Percentiles rank a stretch among this genome's conserved stretches.
These are phyloP conservation scores for Helostoma temminkii DNA, from an alignment of 2,797 vertebrate species.

Conservation along the genomic window DNA sequence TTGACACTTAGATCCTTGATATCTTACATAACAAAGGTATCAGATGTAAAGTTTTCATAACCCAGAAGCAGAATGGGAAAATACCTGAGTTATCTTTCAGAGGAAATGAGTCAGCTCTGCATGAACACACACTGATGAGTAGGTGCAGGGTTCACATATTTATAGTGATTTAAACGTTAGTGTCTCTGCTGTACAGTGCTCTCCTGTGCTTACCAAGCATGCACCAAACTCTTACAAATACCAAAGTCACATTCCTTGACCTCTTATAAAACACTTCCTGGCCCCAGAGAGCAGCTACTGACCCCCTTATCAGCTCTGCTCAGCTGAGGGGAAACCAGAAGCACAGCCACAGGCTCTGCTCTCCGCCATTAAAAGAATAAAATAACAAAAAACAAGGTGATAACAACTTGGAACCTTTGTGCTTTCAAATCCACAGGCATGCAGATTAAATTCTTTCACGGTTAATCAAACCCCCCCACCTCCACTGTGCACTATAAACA, in stretches of 20 bases:
- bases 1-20: no score
- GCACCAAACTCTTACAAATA: slow-evolving; percentile 38
- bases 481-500: slow-evolving; percentile 31
- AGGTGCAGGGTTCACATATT: background rate
- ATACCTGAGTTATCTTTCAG: background rate
- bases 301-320: slow-evolving; percentile 62
- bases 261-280: slow-evolving; percentile 71
- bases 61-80: background rate
- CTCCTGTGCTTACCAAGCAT: slow-evolving; percentile 22
- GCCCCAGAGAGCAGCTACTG: background rate
- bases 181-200: slow-evolving; percentile 6
- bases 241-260: slow-evolving; percentile 29
- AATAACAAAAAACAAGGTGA: slow-evolving; percentile 76
- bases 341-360: slow-evolving; percentile 26
- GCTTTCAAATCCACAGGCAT: slow-evolving; percentile 36
- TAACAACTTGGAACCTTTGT: slow-evolving; percentile 67
- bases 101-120: background rate
- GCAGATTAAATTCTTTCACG: slow-evolving; percentile 74
- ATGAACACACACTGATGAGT: background rate
- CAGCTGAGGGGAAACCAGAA: slow-evolving; percentile 56
- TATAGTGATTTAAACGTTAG: slow-evolving; percentile 11
- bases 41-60: no score
- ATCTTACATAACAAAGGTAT: no score
- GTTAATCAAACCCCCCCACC: slow-evolving; percentile 55
- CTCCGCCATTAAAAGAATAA: slow-evolving; percentile 61